These are phyloP conservation scores for Protobothrops flavoviridis DNA, from an alignment of 2,113 vertebrate species.

Conservation along the genomic window DNA sequence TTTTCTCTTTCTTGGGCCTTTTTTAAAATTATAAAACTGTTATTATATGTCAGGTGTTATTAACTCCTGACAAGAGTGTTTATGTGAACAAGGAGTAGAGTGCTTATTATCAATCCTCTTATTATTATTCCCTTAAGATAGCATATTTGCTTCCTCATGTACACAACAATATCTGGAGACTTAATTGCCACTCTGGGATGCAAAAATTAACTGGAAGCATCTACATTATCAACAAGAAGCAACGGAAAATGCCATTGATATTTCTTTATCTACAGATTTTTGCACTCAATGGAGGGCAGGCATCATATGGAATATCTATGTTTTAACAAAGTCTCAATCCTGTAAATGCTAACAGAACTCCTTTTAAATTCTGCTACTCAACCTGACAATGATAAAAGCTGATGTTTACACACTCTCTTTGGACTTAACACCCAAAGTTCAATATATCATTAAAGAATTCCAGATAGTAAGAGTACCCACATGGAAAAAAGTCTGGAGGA, in stretches of 20 bases:
- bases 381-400: neutral
- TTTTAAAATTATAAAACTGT: slow-evolving; percentile 4
- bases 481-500: neutral
- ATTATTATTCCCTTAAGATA: slow-evolving; percentile 25
- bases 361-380: neutral
- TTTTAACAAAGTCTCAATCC: neutral
- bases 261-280: neutral
- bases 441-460: neutral
- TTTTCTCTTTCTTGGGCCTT: neutral
- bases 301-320: too few relatives aligned
- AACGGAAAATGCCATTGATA: neutral
- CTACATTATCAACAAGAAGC: neutral
- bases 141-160: neutral
- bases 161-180: neutral
- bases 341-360: neutral
- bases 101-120: slow-evolving; percentile 29
- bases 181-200: slow-evolving; percentile 1
- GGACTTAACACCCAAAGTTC: neutral
- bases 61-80: slow-evolving; percentile 25
- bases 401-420: neutral
- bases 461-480: neutral
- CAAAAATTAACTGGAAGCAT: slow-evolving; percentile 12
- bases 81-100: slow-evolving; percentile 16
- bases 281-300: neutral
- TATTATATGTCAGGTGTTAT: slow-evolving; percentile 25